phyloP scores from a whole-genome alignment of 2,113 vertebrate genomes.

The Oreocharis arfaki region DNA sequence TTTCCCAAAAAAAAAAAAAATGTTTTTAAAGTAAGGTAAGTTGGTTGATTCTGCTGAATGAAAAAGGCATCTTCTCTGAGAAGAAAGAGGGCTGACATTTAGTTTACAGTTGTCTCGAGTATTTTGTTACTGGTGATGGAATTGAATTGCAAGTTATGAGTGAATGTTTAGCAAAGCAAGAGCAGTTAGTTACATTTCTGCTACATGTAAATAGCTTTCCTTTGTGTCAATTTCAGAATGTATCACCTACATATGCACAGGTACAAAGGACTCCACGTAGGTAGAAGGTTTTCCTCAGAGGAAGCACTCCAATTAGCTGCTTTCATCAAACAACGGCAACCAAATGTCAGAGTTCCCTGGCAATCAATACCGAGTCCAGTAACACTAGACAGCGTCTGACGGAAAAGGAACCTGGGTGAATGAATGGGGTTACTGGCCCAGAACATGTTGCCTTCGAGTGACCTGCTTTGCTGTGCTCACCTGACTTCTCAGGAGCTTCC shows the following conservation, averaged over 20 bases:
- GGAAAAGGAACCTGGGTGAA: neutral
- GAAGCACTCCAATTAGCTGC: neutral
- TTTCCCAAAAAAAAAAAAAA: neutral
- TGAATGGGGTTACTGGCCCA: neutral
- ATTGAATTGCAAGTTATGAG: constrained; percentile 29
- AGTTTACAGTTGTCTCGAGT: constrained; percentile 7
- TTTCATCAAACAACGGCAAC: constrained; percentile 6
- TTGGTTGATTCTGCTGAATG: neutral
- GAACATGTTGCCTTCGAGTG: neutral
- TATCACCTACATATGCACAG: neutral
- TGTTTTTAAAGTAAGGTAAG: neutral
- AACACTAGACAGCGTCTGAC: neutral
- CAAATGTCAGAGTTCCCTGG: neutral
- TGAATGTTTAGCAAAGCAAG: neutral
- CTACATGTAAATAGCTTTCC: neutral
- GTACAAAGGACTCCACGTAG: neutral
- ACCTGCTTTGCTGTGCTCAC: neutral
- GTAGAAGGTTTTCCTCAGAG: neutral
- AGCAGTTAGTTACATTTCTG: neutral
- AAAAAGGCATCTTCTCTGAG: neutral
- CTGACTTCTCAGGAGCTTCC: neutral
- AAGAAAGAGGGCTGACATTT: constrained; percentile 16
- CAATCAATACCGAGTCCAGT: neutral
- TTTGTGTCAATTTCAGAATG: neutral
- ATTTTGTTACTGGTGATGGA: constrained; percentile 41